Conservation (phyloP, 1,140 invertebrate genomes). For the Bilobella aurantiaca region DNA sequence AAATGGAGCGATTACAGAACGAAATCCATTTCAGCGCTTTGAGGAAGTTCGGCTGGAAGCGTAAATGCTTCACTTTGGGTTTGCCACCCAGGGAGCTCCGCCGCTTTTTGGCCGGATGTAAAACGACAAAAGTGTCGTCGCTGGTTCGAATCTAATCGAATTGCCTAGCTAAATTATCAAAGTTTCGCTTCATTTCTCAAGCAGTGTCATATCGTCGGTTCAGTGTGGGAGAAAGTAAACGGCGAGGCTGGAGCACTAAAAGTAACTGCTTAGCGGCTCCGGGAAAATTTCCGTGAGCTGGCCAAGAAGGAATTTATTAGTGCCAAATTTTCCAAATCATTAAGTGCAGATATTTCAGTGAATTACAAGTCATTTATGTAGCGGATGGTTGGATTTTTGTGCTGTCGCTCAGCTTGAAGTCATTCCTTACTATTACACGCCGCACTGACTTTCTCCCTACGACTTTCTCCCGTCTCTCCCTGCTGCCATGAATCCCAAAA, state of each 20-base stretch:
- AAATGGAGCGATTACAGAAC: not conserved
- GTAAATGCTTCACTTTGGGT: slow-evolving; percentile 1
- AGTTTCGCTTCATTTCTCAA: not conserved
- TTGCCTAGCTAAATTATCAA: not conserved
- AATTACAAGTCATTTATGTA: slow-evolving; percentile 37
- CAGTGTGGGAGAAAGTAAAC: not conserved
- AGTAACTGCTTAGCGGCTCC: not conserved
- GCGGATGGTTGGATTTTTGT: slow-evolving; percentile 34
- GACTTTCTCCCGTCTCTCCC: too few species aligned
- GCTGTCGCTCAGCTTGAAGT: slow-evolving; percentile 25
- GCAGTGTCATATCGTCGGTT: not conserved
- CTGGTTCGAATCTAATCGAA: not conserved
- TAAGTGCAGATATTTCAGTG: slow-evolving; percentile 37
- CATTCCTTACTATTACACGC: slow-evolving; percentile 34
- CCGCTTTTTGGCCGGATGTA: not conserved
- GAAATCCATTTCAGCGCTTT: not conserved
- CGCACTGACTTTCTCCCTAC: slow-evolving; percentile 35
- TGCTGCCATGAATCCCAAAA: not conserved
- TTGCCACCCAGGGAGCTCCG: not conserved
- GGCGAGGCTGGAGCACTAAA: not conserved
- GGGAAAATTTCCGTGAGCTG: slow-evolving; percentile 17
- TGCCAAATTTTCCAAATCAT: slow-evolving; percentile 38
- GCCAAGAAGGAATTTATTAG: slow-evolving; percentile 37
- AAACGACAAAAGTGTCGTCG: not conserved
- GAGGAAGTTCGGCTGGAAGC: not conserved